These are phyloP conservation scores for Chondrilla cf. caribensis DNA, from an alignment of 37 sponge, comb jelly and placozoan species.

Conservation along the genomic window DNA sequence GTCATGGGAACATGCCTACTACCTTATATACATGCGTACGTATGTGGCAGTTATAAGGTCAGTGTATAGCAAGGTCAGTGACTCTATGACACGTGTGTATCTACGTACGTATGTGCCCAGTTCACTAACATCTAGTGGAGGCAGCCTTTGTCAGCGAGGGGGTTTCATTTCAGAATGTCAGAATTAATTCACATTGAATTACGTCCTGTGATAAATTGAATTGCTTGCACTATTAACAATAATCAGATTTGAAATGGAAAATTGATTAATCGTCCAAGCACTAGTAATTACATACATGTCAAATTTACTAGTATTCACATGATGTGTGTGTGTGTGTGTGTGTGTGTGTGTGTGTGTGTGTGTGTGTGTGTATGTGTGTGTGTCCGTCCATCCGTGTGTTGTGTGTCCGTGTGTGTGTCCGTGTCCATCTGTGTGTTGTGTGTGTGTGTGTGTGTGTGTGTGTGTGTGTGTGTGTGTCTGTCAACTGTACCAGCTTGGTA, in stretches of 20 bases:
- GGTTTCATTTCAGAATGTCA: too few species aligned
- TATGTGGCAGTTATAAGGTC: conserved; percentile 25
- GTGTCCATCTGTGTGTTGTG: too few species aligned
- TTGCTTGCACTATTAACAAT: too few species aligned
- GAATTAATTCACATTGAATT: too few species aligned
- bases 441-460: too few species aligned
- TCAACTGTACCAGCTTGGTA: too few species aligned
- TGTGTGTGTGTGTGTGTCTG: too few species aligned
- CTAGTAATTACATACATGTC: conserved; percentile 24
- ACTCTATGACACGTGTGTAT: neutral
- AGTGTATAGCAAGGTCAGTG: conserved; percentile 6
- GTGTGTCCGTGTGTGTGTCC: neutral
- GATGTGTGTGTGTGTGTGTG: conserved; percentile 25
- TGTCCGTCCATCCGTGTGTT: neutral
- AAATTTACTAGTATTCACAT: neutral
- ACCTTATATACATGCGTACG: neutral
- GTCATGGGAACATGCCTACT: too few species aligned
- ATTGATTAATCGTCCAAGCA: too few species aligned
- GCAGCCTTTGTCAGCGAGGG: neutral
- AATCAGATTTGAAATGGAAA: too few species aligned
- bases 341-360: conserved; percentile 15
- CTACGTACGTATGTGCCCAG: conserved; percentile 1
- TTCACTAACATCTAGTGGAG: neutral
- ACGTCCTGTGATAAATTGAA: too few species aligned
- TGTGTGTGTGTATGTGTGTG: neutral